phyloP scores from a whole-genome alignment of 2,113 vertebrate genomes.

The Dermatemys mawii region DNA sequence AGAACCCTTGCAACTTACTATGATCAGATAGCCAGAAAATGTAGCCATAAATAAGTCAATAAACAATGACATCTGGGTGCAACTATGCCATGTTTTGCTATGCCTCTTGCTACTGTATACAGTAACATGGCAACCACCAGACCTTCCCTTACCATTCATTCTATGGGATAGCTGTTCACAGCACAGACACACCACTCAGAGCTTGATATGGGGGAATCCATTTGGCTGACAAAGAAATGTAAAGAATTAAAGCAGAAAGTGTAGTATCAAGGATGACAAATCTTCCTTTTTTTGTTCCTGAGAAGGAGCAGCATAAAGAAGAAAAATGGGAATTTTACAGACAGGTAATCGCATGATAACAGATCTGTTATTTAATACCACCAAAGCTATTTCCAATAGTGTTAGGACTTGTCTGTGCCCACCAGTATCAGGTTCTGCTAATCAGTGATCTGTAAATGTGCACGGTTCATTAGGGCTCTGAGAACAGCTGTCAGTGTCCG shows the following conservation, averaged over 20 bases:
- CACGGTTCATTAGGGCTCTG: slow-evolving; percentile 52
- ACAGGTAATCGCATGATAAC: slow-evolving; percentile 76
- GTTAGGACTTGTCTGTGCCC: slow-evolving; percentile 72
- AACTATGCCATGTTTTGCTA: neutral
- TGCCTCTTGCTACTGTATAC: neutral
- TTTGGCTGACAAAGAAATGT: neutral
- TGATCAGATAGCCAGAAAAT: neutral
- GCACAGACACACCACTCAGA: neutral
- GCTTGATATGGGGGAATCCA: neutral
- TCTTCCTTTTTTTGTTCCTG: slow-evolving; percentile 33
- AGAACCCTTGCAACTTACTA: neutral
- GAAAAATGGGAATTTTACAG: slow-evolving; percentile 78
- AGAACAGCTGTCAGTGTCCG: slow-evolving; percentile 65
- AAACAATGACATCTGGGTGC: neutral
- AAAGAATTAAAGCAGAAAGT: slow-evolving; percentile 43
- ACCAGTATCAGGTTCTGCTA: slow-evolving; percentile 61
- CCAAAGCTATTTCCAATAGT: slow-evolving; percentile 62
- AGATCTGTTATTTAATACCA: slow-evolving; percentile 74
- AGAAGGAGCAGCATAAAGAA: slow-evolving; percentile 70
- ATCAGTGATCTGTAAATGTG: slow-evolving; percentile 66
- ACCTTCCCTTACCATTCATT: neutral
- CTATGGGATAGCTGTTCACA: neutral
- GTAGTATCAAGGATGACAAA: slow-evolving; percentile 37
- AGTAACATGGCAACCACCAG: neutral
- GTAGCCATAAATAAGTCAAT: neutral